Conservation (phyloP, 1,140 invertebrate species). For the Diploscapter pachys region DNA sequence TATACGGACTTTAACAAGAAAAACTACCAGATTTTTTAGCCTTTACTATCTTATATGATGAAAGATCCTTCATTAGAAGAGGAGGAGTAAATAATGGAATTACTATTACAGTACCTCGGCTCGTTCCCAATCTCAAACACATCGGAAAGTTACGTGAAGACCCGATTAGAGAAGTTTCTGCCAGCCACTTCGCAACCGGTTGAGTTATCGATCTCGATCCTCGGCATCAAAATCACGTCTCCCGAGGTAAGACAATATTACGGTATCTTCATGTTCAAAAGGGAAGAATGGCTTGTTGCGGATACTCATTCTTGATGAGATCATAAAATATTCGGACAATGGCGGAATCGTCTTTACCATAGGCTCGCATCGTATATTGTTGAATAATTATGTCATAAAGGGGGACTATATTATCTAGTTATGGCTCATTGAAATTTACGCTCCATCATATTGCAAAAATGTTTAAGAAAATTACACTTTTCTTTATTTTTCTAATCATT, state of each 20-base stretch:
- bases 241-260: not conserved
- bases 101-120: slow-evolving; percentile 9
- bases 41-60: too few species aligned
- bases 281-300: too few species aligned
- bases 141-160: not conserved
- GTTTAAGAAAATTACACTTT: too few species aligned
- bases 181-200: not conserved
- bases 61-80: too few species aligned
- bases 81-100: too few species aligned
- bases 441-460: too few species aligned
- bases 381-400: not conserved
- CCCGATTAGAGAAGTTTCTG: slow-evolving; percentile 11
- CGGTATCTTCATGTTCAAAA: too few species aligned
- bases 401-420: not conserved
- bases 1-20: too few species aligned
- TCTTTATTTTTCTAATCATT: too few species aligned
- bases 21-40: too few species aligned
- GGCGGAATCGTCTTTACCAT: not conserved
- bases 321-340: not conserved
- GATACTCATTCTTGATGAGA: not conserved
- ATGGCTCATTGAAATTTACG: too few species aligned
- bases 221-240: slow-evolving; percentile 1
- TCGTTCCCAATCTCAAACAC: slow-evolving; percentile 21
- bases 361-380: not conserved
- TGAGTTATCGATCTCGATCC: slow-evolving; percentile 1